phyloP scores from a whole-genome alignment of 30 jellyfish, hydroid and myxozoan genomes.

The Hydractinia symbiolongicarpus region DNA sequence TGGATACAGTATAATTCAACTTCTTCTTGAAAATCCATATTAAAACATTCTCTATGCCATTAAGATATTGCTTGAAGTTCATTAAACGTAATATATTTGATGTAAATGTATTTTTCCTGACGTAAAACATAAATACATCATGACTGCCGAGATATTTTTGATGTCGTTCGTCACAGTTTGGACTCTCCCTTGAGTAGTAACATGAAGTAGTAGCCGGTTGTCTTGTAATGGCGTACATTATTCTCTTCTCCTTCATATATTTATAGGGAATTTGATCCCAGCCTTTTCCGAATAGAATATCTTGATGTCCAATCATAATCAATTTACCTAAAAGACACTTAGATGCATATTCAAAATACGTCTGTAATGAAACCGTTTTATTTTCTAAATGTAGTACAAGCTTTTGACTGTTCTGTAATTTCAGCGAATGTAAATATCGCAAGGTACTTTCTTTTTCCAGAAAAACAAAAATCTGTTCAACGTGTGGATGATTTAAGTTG shows the following conservation, averaged over 20 bases:
- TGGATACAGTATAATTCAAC: background rate
- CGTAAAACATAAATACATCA: background rate
- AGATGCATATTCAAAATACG: too few relatives aligned
- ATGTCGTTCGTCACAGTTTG: too few relatives aligned
- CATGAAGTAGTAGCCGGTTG: conserved; percentile 5
- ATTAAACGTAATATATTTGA: background rate
- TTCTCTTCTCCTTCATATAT: background rate
- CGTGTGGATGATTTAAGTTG: too few relatives aligned
- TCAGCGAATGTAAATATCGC: too few relatives aligned
- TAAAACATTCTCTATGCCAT: background rate
- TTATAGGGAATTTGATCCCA: background rate
- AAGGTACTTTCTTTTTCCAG: too few relatives aligned
- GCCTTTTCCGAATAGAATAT: background rate
- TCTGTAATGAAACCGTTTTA: too few relatives aligned
- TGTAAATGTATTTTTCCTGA: background rate
- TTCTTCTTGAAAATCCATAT: background rate
- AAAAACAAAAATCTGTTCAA: too few relatives aligned
- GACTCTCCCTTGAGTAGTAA: background rate
- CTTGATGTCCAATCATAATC: background rate
- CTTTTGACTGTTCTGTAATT: too few relatives aligned
- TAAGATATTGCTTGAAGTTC: background rate
- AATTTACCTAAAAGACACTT: background rate
- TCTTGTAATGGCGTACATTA: conserved; percentile 8
- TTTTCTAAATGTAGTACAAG: too few relatives aligned
- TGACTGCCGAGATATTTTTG: background rate